Percentiles rank a stretch among this genome's conserved stretches.
phyloP scores from a whole-genome alignment of 2,797 vertebrate genomes.

The Pangasius sanitwongsei region DNA sequence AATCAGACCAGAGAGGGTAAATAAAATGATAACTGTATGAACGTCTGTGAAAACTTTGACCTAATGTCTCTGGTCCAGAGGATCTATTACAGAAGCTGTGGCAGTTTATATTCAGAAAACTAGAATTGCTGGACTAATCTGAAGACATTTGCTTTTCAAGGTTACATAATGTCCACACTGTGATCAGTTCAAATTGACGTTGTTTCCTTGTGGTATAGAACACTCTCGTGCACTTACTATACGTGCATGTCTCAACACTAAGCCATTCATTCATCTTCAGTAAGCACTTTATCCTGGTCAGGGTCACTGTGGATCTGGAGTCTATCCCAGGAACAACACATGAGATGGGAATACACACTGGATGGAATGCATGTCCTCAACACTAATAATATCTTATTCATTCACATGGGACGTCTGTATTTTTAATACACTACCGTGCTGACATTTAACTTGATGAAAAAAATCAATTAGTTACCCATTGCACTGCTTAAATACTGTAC shows the following conservation, averaged over 20 bases:
- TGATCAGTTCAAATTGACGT: not conserved
- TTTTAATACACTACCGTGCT: not conserved
- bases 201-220: not conserved
- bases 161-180: not conserved
- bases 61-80: not conserved
- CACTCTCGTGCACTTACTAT: not conserved
- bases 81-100: not conserved
- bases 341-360: not conserved
- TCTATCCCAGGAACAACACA: not conserved
- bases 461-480: constrained; percentile 1
- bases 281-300: not conserved
- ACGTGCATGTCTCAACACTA: not conserved
- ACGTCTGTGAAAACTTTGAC: not conserved
- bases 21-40: not conserved
- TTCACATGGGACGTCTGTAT: not conserved
- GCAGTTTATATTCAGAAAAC: not conserved
- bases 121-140: not conserved
- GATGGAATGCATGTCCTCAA: not conserved
- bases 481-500: constrained; percentile 1
- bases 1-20: not conserved
- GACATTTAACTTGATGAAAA: constrained; percentile 14
- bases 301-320: not conserved
- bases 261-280: not conserved
- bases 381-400: not conserved
- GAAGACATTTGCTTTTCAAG: not conserved